These are phyloP conservation scores for Chlamydotis undulata DNA, from an alignment of 2,113 vertebrate genomes.

Conservation along the genomic window DNA sequence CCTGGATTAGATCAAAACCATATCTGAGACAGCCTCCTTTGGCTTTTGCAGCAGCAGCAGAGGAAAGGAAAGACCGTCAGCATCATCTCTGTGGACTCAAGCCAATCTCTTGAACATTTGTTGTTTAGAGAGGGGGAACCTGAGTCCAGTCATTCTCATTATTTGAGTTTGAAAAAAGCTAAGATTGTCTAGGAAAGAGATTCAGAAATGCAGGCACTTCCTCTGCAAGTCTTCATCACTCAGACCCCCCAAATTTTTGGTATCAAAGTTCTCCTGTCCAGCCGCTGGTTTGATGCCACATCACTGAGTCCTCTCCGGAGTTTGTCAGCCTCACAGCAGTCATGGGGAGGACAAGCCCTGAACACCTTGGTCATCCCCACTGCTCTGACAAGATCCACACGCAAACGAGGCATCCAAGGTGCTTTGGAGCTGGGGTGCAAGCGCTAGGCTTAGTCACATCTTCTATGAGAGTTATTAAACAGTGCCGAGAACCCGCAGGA, in stretches of 20 bases:
- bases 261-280: neutral
- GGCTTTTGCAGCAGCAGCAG: neutral
- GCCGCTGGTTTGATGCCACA: neutral
- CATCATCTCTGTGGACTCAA: neutral
- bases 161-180: neutral
- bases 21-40: neutral
- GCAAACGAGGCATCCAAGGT: neutral
- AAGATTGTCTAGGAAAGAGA: neutral
- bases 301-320: neutral
- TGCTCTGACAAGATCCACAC: neutral
- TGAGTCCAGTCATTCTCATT: neutral
- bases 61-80: neutral
- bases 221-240: neutral
- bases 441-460: neutral
- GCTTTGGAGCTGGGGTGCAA: neutral
- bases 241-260: neutral
- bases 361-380: neutral
- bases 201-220: neutral
- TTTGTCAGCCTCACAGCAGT: neutral
- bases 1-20: neutral
- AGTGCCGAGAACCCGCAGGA: neutral
- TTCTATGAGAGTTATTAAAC: neutral
- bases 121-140: neutral
- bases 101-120: neutral
- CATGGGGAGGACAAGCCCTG: neutral